These are phyloP conservation scores for Drosophila kanekoi DNA, from an alignment of 2,888 invertebrate genomes.

Conservation along the genomic window DNA sequence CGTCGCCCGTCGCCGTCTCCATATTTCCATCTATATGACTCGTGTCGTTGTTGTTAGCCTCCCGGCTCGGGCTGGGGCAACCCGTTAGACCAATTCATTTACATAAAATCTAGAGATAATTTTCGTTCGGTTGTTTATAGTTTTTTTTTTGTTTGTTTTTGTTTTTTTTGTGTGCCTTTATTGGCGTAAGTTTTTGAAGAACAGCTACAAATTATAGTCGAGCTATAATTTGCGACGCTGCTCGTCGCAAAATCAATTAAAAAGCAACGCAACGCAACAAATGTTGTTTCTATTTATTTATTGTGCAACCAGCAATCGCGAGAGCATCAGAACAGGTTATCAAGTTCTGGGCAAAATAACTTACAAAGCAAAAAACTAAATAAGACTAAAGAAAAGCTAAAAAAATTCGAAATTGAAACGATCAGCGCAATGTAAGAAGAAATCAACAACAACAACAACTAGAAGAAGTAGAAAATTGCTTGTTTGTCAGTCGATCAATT, in stretches of 20 bases:
- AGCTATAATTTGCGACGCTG: conserved; percentile 66
- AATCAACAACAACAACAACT: conserved; percentile 13
- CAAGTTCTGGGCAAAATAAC: conserved; percentile 54
- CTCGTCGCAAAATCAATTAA: conserved; percentile 72
- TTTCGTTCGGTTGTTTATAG: conserved; percentile 17
- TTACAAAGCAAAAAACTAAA: conserved; percentile 21
- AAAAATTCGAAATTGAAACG: conserved; percentile 15
- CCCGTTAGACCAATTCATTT: conserved; percentile 63
- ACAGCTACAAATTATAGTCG: conserved; percentile 61
- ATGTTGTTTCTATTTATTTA: conserved; percentile 72
- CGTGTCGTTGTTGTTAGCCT: conserved; percentile 30
- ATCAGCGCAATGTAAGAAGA: conserved; percentile 25
- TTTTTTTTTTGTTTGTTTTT: conserved; percentile 17
- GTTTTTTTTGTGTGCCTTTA: conserved; percentile 50
- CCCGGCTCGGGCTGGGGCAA: conserved; percentile 23
- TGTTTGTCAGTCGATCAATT: conserved; percentile 65
- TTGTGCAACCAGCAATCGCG: conserved; percentile 64
- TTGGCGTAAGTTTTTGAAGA: conserved; percentile 70
- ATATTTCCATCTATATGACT: neutral
- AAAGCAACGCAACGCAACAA: conserved; percentile 64
- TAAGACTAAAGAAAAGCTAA: conserved; percentile 1
- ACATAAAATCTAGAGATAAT: conserved; percentile 63
- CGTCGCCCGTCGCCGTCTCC: neutral
- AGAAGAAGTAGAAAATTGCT: neutral
- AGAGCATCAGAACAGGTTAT: conserved; percentile 72